Evolutionary conservation across 2,797 vertebrate species (phyloP).

Genomic region (Peromyscus nudipes): DNA sequence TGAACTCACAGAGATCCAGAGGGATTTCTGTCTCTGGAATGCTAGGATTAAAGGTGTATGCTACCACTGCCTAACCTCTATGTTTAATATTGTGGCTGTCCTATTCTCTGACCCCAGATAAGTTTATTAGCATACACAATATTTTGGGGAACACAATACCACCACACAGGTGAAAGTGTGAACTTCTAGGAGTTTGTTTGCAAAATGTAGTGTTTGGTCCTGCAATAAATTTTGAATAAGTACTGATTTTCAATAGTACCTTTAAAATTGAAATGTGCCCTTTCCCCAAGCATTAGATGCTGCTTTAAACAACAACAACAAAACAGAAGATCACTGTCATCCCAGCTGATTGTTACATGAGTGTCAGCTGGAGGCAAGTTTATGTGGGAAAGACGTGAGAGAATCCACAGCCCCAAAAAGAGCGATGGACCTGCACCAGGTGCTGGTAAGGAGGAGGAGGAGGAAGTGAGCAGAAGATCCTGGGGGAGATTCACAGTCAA

Average conservation of each 20-base stretch:
- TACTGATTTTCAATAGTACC: background rate
- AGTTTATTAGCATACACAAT: too few species aligned
- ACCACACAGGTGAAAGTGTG: background rate
- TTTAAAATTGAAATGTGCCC: background rate
- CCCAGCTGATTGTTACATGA: background rate
- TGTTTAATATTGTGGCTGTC: too few species aligned
- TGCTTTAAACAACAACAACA: background rate
- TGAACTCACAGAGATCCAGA: too few species aligned
- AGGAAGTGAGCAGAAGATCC: background rate
- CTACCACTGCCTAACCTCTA: too few species aligned
- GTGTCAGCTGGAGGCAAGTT: accelerated
- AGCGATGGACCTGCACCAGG: background rate
- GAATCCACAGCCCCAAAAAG: too few species aligned
- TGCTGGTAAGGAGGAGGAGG: background rate
- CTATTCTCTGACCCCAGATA: too few species aligned
- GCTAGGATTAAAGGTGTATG: too few species aligned
- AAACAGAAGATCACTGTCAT: background rate
- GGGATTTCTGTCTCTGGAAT: too few species aligned
- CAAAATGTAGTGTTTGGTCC: background rate
- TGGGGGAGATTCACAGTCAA: background rate
- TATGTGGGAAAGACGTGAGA: accelerated
- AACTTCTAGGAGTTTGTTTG: background rate
- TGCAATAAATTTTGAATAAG: background rate
- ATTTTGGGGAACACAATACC: too few species aligned
- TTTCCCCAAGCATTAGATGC: background rate